These are phyloP conservation scores for Rutpela maculata DNA, from an alignment of 2,888 invertebrate genomes.

Conservation along the genomic window DNA sequence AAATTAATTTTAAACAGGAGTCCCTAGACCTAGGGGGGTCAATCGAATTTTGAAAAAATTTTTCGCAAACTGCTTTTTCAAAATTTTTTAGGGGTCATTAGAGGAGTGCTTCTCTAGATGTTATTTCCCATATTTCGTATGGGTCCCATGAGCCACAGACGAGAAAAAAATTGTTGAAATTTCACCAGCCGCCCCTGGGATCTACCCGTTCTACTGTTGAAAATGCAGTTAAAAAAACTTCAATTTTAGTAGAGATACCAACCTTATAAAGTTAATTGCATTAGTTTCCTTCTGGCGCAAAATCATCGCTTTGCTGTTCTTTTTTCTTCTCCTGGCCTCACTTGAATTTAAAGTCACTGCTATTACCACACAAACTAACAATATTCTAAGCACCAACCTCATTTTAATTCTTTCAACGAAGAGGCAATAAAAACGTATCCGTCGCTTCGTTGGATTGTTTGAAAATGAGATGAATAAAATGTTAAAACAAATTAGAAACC, in stretches of 20 bases:
- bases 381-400: constrained; percentile 30
- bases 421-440: neutral
- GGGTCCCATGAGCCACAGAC: too few relatives aligned
- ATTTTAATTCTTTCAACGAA: constrained; percentile 16
- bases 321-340: constrained; percentile 55
- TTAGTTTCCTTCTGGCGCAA: constrained; percentile 66
- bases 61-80: too few relatives aligned
- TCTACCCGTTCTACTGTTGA: too few relatives aligned
- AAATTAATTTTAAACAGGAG: too few relatives aligned
- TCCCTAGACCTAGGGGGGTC: too few relatives aligned
- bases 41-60: too few relatives aligned
- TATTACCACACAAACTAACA: constrained; percentile 34
- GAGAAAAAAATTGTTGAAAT: too few relatives aligned
- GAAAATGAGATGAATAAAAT: neutral
- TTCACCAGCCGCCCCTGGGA: too few relatives aligned
- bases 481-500: constrained; percentile 21
- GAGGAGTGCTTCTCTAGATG: too few relatives aligned
- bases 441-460: neutral
- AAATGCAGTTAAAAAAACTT: too few relatives aligned
- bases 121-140: too few relatives aligned
- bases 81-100: too few relatives aligned
- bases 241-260: constrained; percentile 29
- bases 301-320: constrained; percentile 59
- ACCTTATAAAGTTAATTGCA: constrained; percentile 67
- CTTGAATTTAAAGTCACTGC: constrained; percentile 43